Evolutionary conservation across 2,113 vertebrate species (phyloP).

Genomic region (Charadrius vociferus): DNA sequence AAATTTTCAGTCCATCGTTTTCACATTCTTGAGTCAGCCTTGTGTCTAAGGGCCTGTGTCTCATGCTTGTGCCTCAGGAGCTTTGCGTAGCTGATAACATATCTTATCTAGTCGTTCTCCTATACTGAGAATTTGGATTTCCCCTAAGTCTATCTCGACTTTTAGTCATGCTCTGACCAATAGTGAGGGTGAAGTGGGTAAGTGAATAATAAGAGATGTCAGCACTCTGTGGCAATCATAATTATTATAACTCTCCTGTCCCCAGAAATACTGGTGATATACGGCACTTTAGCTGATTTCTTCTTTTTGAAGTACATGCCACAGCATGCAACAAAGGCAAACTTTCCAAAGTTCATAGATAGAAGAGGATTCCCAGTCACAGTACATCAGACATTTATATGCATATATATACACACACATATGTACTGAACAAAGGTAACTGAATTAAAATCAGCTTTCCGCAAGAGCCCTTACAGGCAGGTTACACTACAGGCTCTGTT

Average conservation of each 20-base stretch:
- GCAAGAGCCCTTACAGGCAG: not conserved
- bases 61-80: not conserved
- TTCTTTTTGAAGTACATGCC: not conserved
- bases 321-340: not conserved
- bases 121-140: not conserved
- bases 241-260: not conserved
- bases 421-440: not conserved
- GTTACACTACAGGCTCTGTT: not conserved
- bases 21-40: not conserved
- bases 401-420: not conserved
- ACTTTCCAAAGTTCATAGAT: not conserved
- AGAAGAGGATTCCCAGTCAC: not conserved
- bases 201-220: not conserved
- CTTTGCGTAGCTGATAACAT: not conserved
- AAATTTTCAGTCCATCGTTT: not conserved
- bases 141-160: not conserved
- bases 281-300: not conserved
- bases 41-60: not conserved
- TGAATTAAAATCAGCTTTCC: not conserved
- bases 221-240: not conserved
- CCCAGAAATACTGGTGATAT: not conserved
- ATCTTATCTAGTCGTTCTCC: not conserved
- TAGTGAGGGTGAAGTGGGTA: not conserved
- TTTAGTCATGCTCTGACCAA: not conserved
- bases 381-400: not conserved